Percentiles rank a stretch among this genome's conserved stretches.
Evolutionary conservation across 2,797 vertebrate genomes (phyloP).

Genomic region (Tenualosa thibaudeaui): DNA sequence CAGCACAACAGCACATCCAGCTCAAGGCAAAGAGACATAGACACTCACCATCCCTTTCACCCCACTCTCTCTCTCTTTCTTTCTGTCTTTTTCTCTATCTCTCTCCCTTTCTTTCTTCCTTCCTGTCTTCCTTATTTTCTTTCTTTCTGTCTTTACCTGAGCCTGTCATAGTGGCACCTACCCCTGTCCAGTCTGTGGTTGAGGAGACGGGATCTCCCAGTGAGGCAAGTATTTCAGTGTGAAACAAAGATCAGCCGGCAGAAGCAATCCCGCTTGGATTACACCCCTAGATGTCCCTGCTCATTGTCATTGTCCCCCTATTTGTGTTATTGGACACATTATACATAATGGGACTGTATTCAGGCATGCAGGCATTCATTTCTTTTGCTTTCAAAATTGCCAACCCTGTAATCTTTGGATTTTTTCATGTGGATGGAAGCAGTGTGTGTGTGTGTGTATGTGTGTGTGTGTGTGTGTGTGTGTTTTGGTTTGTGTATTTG

Average conservation of each 20-base stretch:
- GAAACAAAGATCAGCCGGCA: neutral
- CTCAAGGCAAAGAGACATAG: neutral
- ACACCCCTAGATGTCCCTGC: neutral
- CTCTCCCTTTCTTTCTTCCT: neutral
- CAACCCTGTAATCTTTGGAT: slow-evolving; percentile 10
- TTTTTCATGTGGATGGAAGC: neutral
- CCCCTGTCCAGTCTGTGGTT: neutral
- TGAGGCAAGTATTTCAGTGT: neutral
- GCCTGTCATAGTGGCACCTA: neutral
- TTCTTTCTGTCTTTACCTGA: neutral
- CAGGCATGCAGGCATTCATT: neutral
- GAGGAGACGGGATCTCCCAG: neutral
- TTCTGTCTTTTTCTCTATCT: neutral
- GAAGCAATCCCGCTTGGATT: neutral
- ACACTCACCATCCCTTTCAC: neutral
- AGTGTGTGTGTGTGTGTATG: neutral
- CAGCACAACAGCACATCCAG: slow-evolving; percentile 7
- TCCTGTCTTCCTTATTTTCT: neutral
- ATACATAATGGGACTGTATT: neutral
- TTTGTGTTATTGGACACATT: slow-evolving; percentile 2
- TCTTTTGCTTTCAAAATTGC: neutral
- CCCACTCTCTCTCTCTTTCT: neutral
- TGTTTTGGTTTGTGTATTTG: neutral
- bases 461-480: neutral
- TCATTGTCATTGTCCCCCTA: neutral